Base-by-base conservation (phyloP, 2,113 vertebrate genomes). In the Physeter macrocephalus region DNA sequence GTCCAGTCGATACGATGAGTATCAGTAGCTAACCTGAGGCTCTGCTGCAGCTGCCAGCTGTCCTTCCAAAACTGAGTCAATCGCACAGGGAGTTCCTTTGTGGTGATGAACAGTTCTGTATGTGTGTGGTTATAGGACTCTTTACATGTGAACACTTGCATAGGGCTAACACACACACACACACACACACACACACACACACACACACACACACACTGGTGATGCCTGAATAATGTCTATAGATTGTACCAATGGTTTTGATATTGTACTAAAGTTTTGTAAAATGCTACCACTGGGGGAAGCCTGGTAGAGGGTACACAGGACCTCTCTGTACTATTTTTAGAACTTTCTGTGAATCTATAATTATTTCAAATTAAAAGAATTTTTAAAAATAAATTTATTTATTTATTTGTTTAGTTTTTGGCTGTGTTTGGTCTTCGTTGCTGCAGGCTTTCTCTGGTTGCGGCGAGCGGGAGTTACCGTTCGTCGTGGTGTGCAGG, bases 361-460 rank as follows among this genome's bases (percentile, higher is more conserved):
- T 82, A 69, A 78, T 94, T 96, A 54, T 87, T 80, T 92, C 54
- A 71, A 82, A 61, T 92, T 81, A 82, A 91, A 78, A 13, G 0
- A 3, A 25, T 36, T 61, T 61, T 57, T 82, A 0, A 52, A 52
- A 52, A 52, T 52, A 52, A 52, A 52, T 52, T 52, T 52, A 52
- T 52, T 52, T 52, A 52, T 52, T 5, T 52, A 17, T 52, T 52
- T 52, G 14, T 52, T 52, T 52, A 52, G 15, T 1, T 52, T 52
- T 17, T 52, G 49, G 49, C 49, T 52, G 14, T 5, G 49, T 52
- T 52, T 14, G 49, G 49, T 52, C 49, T 52, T 52, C 49, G 0
- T 17, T 15, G 49, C 49, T 52, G 49, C 1, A 0, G 49, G 15
- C 14, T 17, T 52, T 52, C 49, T 52, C 49, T 5, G 49, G 49